phyloP scores from a whole-genome alignment of 2,888 invertebrate species.

The Drosophila mimica region DNA sequence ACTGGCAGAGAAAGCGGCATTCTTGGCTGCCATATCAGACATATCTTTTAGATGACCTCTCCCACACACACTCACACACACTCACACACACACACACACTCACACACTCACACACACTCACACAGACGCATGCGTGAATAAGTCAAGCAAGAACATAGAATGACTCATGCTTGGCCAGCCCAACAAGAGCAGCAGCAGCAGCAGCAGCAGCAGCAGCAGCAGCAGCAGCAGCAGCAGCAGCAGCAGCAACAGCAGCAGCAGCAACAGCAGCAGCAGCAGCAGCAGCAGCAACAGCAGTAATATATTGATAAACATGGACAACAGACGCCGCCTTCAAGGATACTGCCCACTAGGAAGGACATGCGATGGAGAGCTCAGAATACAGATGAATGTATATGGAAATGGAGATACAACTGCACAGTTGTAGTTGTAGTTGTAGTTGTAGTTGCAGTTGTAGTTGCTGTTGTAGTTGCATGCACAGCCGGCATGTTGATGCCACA shows the following conservation, averaged over 20 bases:
- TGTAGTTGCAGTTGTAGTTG: slow-evolving; percentile 7
- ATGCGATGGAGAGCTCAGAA: slow-evolving; percentile 9
- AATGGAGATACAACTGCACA: background rate
- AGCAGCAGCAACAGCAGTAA: slow-evolving; percentile 47
- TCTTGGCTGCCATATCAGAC: slow-evolving; percentile 13
- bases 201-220: slow-evolving; percentile 57
- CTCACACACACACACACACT: background rate
- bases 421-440: background rate
- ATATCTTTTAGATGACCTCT: slow-evolving; percentile 32
- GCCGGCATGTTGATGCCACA: slow-evolving; percentile 4
- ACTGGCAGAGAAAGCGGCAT: background rate
- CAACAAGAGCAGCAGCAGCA: slow-evolving; percentile 9
- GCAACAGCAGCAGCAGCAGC: slow-evolving; percentile 35
- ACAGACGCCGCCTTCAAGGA: slow-evolving; percentile 49
- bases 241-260: no score
- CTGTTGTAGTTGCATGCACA: slow-evolving; percentile 13
- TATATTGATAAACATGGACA: slow-evolving; percentile 74
- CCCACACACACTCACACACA: background rate
- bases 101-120: background rate
- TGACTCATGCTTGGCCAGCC: slow-evolving; percentile 38
- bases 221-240: slow-evolving; percentile 27
- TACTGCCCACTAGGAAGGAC: slow-evolving; percentile 16
- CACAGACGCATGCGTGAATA: slow-evolving; percentile 14
- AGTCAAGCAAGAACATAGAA: slow-evolving; percentile 58
- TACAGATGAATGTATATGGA: slow-evolving; percentile 11